Conservation (phyloP, 2,113 vertebrate genomes). For the Dermatemys mawii region DNA sequence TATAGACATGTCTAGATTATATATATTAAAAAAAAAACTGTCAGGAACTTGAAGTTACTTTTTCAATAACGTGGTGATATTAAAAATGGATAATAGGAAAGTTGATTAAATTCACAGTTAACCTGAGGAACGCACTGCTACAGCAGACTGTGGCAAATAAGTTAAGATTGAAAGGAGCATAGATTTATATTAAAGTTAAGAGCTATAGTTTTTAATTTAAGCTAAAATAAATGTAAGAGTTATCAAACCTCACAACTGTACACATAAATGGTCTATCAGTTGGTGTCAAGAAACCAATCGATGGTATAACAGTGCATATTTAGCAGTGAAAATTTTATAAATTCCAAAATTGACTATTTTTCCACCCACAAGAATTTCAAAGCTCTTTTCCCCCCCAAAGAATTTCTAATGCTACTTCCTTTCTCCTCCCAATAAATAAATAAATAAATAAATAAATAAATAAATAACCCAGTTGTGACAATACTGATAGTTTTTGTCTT, state of each 20-base stretch:
- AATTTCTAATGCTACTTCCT: not conserved
- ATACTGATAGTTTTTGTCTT: not conserved
- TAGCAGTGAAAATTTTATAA: not conserved
- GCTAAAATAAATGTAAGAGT: not conserved
- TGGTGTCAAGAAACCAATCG: not conserved
- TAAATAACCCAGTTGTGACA: not conserved
- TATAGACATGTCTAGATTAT: not conserved
- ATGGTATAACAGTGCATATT: not conserved
- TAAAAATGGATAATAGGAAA: not conserved
- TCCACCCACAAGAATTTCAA: not conserved
- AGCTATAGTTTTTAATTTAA: not conserved
- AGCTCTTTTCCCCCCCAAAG: rapidly evolving
- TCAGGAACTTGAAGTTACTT: not conserved
- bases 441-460: too few species aligned
- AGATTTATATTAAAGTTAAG: not conserved
- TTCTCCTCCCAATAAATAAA: too few species aligned
- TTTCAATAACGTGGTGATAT: not conserved
- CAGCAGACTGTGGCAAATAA: not conserved
- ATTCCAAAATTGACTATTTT: not conserved
- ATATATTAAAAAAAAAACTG: not conserved
- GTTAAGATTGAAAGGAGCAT: not conserved
- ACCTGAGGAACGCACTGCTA: not conserved
- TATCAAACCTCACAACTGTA: not conserved
- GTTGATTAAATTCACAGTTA: not conserved
- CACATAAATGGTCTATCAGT: not conserved